Evolutionary conservation across 2,113 vertebrate species (phyloP).

Genomic region (Larimichthys polyactis): DNA sequence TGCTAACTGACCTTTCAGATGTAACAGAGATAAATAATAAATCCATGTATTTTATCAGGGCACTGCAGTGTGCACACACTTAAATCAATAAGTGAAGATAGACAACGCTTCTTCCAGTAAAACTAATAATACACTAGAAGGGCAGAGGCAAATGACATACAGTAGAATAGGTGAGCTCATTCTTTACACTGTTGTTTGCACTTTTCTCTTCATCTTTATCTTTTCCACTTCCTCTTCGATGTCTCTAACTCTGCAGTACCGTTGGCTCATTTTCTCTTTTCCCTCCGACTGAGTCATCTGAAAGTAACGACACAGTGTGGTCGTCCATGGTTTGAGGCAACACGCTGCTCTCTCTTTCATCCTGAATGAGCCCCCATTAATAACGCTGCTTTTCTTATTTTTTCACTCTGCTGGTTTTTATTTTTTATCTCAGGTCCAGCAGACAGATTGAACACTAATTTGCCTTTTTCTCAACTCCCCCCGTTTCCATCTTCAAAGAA

Average conservation of each 20-base stretch:
- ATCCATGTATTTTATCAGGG: not conserved
- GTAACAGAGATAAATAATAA: not conserved
- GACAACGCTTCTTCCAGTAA: conserved; percentile 5
- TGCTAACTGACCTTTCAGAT: conserved; percentile 24
- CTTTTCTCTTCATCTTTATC: not conserved
- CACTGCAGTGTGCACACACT: not conserved
- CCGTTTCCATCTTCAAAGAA: not conserved
- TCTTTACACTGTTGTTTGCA: conserved; percentile 6
- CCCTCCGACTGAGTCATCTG: not conserved
- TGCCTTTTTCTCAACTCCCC: not conserved
- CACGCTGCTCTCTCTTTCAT: conserved; percentile 13
- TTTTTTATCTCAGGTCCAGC: not conserved
- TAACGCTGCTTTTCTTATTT: not conserved
- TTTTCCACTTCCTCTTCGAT: not conserved
- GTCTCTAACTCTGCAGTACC: not conserved
- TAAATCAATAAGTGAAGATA: conserved; percentile 45
- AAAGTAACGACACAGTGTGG: not conserved
- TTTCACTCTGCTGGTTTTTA: too few species aligned
- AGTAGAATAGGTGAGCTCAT: not conserved
- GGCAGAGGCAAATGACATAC: not conserved
- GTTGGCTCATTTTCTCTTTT: not conserved
- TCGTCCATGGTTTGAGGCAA: not conserved
- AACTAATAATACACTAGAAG: conserved; percentile 14
- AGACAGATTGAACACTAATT: not conserved
- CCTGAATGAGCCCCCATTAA: conserved; percentile 10